Evolutionary conservation across 2,888 invertebrate genomes (phyloP), one percentile per base, ranked within the genome.

Genomic region (Unio pictorum): DNA sequence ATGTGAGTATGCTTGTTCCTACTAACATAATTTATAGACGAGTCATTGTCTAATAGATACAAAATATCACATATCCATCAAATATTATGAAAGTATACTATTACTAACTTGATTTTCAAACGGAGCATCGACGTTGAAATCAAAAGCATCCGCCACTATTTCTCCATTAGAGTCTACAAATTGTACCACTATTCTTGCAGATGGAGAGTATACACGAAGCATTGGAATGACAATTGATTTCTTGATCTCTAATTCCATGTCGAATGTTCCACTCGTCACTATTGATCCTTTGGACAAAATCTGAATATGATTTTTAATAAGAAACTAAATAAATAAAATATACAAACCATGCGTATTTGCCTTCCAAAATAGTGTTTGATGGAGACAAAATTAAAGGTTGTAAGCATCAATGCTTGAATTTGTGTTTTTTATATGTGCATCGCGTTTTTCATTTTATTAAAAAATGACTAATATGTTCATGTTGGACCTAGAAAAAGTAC

Each of bases 131-230:
- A 94, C 92, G 78, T 95, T 94, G 67, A 96, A 93, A 79, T 94
- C 94, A 15, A 95, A 89, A 1, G 96, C 94, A 83, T 97, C 95
- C 1, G 96, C 95, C 8, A 96, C 92, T 58, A 96, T 91, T 87
- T 96, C 62, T 11, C 73, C 77, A 54, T 73, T 75, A 18, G 58
- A 20, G 15, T 70, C 64, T 1, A 97, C 93, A 75, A 93, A 95
- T 86, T 94, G 95, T 3, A 95, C 95, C 62, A 95, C 91, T 61
- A 98, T 91, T 82, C 94, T 94, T 34, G 95, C 94, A 67, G 93
- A 93, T 0, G 98, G 97, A 5, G 87, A 83, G 89, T 89, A 88
- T 18, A 78, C 83, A 26, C 82, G 75, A 7, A 88, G 89, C 4
- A 95, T 94, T 55, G 93, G 91, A 83, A 97, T 94, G 66, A 93